Conservation (phyloP, 2,888 invertebrate genomes). For the Beris chalybata region DNA sequence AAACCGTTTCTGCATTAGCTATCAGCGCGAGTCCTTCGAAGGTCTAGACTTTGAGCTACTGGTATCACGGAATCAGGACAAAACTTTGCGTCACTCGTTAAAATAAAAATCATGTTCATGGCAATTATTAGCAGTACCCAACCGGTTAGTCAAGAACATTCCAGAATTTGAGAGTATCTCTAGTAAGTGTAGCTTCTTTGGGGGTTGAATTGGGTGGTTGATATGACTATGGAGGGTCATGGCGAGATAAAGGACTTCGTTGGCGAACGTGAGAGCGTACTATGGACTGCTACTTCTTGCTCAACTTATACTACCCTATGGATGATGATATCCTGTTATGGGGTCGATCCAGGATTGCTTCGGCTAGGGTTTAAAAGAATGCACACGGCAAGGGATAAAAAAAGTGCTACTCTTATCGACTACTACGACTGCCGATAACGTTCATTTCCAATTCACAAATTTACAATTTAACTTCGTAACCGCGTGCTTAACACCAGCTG, state of each 20-base stretch:
- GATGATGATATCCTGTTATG: conserved; percentile 24
- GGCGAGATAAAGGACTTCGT: no score
- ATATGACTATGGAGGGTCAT: no score
- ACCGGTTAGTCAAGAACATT: no score
- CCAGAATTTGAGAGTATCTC: no score
- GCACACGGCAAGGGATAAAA: conserved; percentile 23
- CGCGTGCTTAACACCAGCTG: conserved; percentile 43
- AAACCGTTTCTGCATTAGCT: conserved; percentile 38
- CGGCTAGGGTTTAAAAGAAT: conserved; percentile 26
- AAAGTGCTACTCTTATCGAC: conserved; percentile 13
- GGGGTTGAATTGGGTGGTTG: no score
- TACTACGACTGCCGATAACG: conserved; percentile 33
- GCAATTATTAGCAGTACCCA: conserved; percentile 32
- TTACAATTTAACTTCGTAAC: conserved; percentile 41
- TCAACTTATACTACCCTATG: background rate
- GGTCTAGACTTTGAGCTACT: conserved; percentile 19
- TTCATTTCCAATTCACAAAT: conserved; percentile 39
- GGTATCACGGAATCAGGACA: conserved; percentile 9
- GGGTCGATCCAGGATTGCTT: conserved; percentile 18
- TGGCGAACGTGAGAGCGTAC: no score
- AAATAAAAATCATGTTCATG: conserved; percentile 39
- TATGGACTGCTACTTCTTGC: no score
- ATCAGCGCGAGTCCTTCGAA: conserved; percentile 21
- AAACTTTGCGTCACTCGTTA: conserved; percentile 31
- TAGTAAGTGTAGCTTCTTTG: no score